phyloP scores from a whole-genome alignment of 1,140 invertebrate species.

The Plutomurus gul region DNA sequence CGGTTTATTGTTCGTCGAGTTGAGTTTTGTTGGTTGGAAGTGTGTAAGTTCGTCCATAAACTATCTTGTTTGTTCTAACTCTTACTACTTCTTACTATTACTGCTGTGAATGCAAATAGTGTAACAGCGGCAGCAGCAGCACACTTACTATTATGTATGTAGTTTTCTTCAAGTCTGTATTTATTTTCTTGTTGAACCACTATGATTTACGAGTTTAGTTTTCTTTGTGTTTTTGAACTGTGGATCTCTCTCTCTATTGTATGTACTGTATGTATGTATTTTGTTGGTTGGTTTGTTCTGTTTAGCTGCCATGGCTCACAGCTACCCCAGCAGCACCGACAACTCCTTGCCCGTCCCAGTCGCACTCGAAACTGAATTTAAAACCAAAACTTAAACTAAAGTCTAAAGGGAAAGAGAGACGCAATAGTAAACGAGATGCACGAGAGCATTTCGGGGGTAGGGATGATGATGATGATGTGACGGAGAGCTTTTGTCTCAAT shows the following conservation, averaged over 20 bases:
- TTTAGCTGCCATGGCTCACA: conserved; percentile 18
- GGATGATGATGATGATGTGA: conserved; percentile 33
- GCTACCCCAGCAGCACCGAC: background rate
- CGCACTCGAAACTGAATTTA: conserved; percentile 6
- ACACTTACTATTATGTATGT: background rate
- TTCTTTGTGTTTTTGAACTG: background rate
- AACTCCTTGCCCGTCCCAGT: conserved; percentile 28
- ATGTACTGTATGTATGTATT: conserved; percentile 15
- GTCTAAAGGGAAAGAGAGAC: conserved; percentile 11
- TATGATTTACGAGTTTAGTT: background rate
- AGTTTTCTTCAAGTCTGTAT: background rate
- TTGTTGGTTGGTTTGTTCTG: conserved; percentile 4
- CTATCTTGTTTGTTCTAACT: too few species aligned
- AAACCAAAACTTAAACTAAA: background rate
- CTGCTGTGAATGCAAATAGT: too few species aligned
- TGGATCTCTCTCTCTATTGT: background rate
- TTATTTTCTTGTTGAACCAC: background rate
- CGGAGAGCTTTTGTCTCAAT: conserved; percentile 34
- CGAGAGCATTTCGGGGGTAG: conserved; percentile 3
- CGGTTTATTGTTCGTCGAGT: too few species aligned
- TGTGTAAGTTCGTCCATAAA: too few species aligned
- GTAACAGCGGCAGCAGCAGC: too few species aligned
- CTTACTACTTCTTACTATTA: too few species aligned
- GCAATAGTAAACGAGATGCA: background rate
- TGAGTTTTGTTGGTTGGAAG: too few species aligned